Evolutionary conservation across 2,797 vertebrate genomes (phyloP), one percentile per base, ranked within the genome.

Genomic region (Geotria australis): DNA sequence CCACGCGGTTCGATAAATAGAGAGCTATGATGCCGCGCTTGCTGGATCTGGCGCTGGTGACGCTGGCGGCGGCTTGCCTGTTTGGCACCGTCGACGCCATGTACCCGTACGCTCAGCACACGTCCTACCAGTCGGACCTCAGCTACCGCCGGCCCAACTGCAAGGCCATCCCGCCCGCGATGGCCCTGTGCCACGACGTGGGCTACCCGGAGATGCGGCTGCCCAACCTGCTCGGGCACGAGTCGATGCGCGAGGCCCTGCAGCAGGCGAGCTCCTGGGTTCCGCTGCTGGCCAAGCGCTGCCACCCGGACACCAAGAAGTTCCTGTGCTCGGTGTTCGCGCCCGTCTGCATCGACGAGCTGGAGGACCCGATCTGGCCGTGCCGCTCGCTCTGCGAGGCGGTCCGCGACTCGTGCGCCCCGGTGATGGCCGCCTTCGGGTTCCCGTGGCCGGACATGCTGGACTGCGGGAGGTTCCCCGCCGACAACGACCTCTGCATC

Each of bases 361-460:
- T 93, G 68, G 84, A 91, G 66, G 86, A 93, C 70, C 82, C 80
- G 63, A 89, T 95, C 13, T 80, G 83, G 67, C 89, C 88, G 2
- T 96, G 88, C 74, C 75, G 81, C 62, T 89, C 88, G 5, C 77
- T 96, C 58, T 95, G 89, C 63, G 78, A 84, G 62, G 77, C 76
- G 68, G 89, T 95, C 63, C 79, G 75, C 64, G 67, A 73, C 62
- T 81, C 83, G 64, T 96, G 89, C 68, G 83, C 78, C 10, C 89
- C 89, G 1, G 85, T 96, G 46, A 96, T 96, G 89, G 80, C 79
- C 48, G 83, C 83, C 46, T 96, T 95, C 57, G 89, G 89, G 61
- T 96, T 88, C 62, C 89, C 86, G 2, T 95, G 89, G 89, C 88
- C 89, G 0, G 83, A 85, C 66, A 94, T 96, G 86, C 68, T 96